These are phyloP conservation scores for Garrulus glandarius DNA, from an alignment of 2,797 vertebrate genomes.

Conservation along the genomic window DNA sequence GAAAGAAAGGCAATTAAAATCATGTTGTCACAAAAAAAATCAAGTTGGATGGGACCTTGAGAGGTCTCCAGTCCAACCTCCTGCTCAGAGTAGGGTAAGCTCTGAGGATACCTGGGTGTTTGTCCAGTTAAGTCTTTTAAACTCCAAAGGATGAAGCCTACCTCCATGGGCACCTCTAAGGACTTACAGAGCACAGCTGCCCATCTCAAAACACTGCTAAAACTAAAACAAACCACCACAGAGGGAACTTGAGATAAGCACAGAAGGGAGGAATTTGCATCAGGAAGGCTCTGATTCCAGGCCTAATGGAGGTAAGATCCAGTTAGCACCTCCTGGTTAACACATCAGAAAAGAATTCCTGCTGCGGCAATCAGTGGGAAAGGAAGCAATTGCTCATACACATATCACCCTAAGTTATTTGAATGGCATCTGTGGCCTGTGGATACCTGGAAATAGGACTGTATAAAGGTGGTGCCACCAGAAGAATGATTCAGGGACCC, in stretches of 20 bases:
- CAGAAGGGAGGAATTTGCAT: neutral
- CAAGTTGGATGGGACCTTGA: neutral
- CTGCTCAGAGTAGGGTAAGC: neutral
- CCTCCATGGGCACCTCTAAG: neutral
- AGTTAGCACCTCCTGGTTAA: neutral
- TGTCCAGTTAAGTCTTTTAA: neutral
- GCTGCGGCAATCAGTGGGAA: neutral
- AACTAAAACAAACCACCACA: neutral
- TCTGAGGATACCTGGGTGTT: neutral
- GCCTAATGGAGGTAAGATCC: neutral
- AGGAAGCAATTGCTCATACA: neutral
- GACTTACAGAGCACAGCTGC: neutral
- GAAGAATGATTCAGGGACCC: fast-evolving
- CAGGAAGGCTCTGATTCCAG: neutral
- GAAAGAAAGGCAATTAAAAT: neutral
- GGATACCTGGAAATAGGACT: neutral
- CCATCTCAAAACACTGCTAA: neutral
- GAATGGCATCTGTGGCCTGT: neutral
- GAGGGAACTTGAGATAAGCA: neutral
- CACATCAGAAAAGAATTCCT: neutral
- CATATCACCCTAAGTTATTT: neutral
- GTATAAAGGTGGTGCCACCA: neutral
- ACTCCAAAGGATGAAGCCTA: neutral
- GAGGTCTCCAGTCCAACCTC: neutral
- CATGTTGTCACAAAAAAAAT: neutral